Evolutionary conservation across 2,113 vertebrate species (phyloP).

Genomic region (Dipodomys ordii): DNA sequence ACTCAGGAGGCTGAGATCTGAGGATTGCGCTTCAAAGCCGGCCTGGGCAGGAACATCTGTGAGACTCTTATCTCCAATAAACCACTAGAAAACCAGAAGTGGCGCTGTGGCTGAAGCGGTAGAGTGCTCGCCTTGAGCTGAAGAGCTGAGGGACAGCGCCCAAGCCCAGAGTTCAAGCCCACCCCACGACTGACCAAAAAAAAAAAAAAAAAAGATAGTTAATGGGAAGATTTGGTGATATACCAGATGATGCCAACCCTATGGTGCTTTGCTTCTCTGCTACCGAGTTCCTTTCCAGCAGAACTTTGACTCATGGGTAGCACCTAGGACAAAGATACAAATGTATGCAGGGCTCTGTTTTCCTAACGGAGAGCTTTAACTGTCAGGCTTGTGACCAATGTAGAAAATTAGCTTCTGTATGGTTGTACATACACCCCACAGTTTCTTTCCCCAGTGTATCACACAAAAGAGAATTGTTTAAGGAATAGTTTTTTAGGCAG

Average conservation of each 20-base stretch:
- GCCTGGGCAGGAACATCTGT: too few species aligned
- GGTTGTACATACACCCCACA: background rate
- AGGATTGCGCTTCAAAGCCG: too few species aligned
- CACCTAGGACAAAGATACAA: background rate
- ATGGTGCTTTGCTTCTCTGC: background rate
- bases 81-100: too few species aligned
- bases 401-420: background rate
- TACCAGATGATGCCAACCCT: background rate
- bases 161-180: too few species aligned
- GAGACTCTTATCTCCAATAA: too few species aligned
- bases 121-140: too few species aligned
- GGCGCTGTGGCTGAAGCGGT: too few species aligned
- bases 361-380: background rate
- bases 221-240: background rate
- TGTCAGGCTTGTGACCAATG: background rate
- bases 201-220: too few species aligned
- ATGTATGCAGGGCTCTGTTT: background rate
- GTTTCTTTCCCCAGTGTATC: background rate
- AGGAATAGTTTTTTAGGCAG: background rate
- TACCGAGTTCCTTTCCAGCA: background rate
- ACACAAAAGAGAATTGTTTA: background rate
- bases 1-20: too few species aligned
- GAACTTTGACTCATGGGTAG: background rate
- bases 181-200: too few species aligned
- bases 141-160: too few species aligned